Conservation (phyloP, 2,888 invertebrate genomes). For the Chaitophorus viminalis region DNA sequence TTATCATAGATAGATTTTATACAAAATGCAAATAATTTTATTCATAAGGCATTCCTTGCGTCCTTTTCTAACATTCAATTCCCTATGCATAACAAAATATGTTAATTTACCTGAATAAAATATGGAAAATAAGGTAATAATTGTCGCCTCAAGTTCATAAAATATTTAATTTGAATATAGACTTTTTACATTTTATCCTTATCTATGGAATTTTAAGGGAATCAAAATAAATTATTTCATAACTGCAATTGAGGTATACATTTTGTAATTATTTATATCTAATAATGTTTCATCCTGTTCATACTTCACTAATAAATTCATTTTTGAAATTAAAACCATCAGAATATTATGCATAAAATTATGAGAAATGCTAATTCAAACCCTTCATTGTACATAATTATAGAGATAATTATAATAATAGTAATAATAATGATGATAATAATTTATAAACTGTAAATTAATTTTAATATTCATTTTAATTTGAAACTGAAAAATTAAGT, state of each 20-base stretch:
- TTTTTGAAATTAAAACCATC: not conserved
- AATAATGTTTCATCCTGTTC: not conserved
- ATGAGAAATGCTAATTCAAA: not conserved
- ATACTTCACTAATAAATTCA: not conserved
- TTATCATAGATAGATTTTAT: not conserved
- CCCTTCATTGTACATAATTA: not conserved
- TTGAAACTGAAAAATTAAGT: not conserved
- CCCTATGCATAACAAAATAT: not conserved
- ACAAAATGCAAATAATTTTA: constrained; percentile 4
- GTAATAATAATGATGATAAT: not conserved
- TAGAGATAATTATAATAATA: not conserved
- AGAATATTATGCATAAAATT: not conserved
- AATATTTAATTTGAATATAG: not conserved
- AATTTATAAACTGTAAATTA: not conserved
- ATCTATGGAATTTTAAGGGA: not conserved
- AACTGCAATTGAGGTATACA: not conserved
- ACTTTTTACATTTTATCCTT: not conserved
- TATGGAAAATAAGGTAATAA: not conserved
- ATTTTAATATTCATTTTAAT: not conserved
- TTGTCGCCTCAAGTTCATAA: not conserved
- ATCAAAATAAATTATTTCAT: not conserved
- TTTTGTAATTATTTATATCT: not conserved
- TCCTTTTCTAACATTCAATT: not conserved
- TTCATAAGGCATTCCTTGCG: not conserved
- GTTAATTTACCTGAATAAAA: not conserved